These are phyloP conservation scores for Loriculus beryllinus DNA, from an alignment of 2,797 vertebrate genomes.

Conservation along the genomic window DNA sequence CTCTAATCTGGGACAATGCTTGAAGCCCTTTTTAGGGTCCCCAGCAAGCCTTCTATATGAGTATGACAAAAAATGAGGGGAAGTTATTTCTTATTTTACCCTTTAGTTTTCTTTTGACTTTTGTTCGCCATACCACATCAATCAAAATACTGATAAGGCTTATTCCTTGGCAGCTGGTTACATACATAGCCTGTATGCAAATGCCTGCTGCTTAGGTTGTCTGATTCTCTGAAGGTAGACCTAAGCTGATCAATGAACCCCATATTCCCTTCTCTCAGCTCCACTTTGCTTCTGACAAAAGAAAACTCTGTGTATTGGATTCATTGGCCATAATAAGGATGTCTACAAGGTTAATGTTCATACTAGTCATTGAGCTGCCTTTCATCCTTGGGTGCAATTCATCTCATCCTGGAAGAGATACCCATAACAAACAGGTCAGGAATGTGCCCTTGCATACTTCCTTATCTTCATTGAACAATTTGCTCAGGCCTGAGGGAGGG, in stretches of 20 bases:
- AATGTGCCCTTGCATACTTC: background rate
- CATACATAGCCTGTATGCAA: background rate
- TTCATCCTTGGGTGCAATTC: background rate
- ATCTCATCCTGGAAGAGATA: background rate
- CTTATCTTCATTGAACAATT: background rate
- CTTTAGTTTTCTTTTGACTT: background rate
- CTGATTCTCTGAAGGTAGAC: background rate
- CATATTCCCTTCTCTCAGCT: background rate
- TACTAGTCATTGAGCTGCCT: background rate
- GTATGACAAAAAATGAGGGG: background rate
- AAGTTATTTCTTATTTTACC: background rate
- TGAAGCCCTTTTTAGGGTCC: background rate
- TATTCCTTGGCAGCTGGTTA: background rate
- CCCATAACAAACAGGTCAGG: background rate
- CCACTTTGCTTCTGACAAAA: background rate
- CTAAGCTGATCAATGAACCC: background rate
- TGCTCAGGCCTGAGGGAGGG: background rate
- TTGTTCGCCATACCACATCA: background rate
- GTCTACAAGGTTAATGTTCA: background rate
- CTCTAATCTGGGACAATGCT: background rate
- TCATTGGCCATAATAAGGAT: background rate
- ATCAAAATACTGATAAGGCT: background rate
- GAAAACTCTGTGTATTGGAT: fast-evolving
- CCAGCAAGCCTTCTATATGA: background rate
- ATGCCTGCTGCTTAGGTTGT: background rate